These are phyloP conservation scores for Anoncus sp. DNA, from an alignment of 2,888 invertebrate species.

Conservation along the genomic window DNA sequence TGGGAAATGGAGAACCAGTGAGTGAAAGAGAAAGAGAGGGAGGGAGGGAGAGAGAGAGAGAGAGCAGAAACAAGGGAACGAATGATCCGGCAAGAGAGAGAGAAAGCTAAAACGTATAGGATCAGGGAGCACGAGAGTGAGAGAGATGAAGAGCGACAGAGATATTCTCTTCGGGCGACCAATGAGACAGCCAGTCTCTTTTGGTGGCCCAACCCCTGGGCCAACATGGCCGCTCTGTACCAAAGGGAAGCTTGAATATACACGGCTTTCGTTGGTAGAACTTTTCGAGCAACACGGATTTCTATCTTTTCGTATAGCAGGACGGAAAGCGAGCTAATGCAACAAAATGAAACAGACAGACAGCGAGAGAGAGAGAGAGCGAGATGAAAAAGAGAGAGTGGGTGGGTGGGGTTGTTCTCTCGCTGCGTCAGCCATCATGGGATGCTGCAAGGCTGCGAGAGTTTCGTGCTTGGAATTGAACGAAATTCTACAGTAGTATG, in stretches of 20 bases:
- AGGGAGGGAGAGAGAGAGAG: conserved; percentile 9
- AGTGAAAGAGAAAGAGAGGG: conserved; percentile 27
- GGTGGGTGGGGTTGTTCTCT: conserved; percentile 70
- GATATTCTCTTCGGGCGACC: conserved; percentile 72
- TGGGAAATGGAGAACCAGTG: conserved; percentile 7
- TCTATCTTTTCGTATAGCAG: conserved; percentile 51
- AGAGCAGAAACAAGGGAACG: conserved; percentile 31
- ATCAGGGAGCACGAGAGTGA: conserved; percentile 53
- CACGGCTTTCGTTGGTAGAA: conserved; percentile 71
- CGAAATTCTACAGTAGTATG: conserved; percentile 55
- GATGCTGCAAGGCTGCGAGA: conserved; percentile 74
- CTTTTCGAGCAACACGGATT: conserved; percentile 61
- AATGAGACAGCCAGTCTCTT: conserved; percentile 79
- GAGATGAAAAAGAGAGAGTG: conserved; percentile 43
- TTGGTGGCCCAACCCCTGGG: conserved; percentile 81
- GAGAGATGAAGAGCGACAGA: conserved; percentile 63
- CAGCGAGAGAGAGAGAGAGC: conserved; percentile 47
- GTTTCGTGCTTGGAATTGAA: conserved; percentile 55
- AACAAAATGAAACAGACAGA: conserved; percentile 60
- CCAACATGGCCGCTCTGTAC: conserved; percentile 81
- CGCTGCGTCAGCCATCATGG: conserved; percentile 79
- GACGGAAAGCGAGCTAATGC: conserved; percentile 53
- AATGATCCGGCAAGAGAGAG: conserved; percentile 4
- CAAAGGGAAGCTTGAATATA: conserved; percentile 76
- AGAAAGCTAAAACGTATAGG: conserved; percentile 34